Conservation (phyloP, 1,140 invertebrate genomes). For the Halotydeus destructor region DNA sequence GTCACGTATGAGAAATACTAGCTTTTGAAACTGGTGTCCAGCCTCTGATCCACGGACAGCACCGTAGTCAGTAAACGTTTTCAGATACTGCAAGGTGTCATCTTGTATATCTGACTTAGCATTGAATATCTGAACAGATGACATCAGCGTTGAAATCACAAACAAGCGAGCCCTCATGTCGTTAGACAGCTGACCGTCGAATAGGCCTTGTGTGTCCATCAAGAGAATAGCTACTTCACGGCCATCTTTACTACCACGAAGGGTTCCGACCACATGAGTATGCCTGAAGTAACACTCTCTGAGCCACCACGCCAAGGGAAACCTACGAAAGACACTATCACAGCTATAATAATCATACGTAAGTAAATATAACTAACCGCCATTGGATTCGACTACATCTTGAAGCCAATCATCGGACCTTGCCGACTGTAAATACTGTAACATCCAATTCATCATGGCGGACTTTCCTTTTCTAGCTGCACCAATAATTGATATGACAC, state of each 20-base stretch:
- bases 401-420: no score
- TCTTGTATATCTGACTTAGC: conserved; percentile 31
- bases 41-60: conserved; percentile 57
- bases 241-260: conserved; percentile 33
- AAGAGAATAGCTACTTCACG: conserved; percentile 42
- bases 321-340: no score
- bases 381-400: no score
- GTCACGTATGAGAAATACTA: conserved; percentile 87
- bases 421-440: no score
- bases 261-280: conserved; percentile 84
- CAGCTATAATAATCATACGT: no score
- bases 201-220: conserved; percentile 92
- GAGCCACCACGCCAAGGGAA: conserved; percentile 87
- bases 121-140: conserved; percentile 33
- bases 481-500: no score
- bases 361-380: no score
- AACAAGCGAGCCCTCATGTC: conserved; percentile 90
- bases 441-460: no score
- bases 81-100: conserved; percentile 27
- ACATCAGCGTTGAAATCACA: conserved; percentile 39
- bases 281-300: conserved; percentile 81
- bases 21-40: conserved; percentile 43
- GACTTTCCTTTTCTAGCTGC: no score
- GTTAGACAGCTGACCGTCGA: conserved; percentile 88
- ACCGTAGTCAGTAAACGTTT: conserved; percentile 78